Conservation (phyloP, 2,888 invertebrate genomes). For the Lomographa bimaculata region DNA sequence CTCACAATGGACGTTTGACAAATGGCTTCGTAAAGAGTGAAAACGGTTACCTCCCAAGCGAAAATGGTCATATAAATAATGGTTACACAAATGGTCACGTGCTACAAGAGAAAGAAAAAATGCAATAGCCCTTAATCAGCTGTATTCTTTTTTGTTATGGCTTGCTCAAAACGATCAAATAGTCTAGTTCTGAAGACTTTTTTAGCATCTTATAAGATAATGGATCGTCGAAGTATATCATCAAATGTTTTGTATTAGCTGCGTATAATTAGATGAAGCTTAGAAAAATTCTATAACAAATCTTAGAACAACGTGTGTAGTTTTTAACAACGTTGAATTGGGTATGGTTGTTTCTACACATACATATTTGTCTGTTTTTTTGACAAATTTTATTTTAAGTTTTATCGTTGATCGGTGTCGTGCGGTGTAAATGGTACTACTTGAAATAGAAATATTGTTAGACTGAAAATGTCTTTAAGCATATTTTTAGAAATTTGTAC, state of each 20-base stretch:
- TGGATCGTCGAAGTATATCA: too few relatives aligned
- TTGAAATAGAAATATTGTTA: conserved; percentile 2
- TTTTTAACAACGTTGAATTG: too few relatives aligned
- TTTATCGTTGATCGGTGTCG: conserved; percentile 4
- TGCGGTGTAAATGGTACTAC: conserved; percentile 11
- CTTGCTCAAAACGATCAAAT: conserved; percentile 2
- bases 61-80: conserved; percentile 36
- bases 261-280: too few relatives aligned
- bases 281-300: too few relatives aligned
- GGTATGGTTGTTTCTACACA: not conserved
- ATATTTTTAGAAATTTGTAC: conserved; percentile 13
- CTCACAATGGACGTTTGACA: conserved; percentile 35
- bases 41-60: conserved; percentile 26
- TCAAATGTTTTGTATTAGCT: too few relatives aligned
- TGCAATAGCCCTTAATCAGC: conserved; percentile 51
- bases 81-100: conserved; percentile 43
- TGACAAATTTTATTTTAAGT: conserved; percentile 4
- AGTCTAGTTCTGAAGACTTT: too few relatives aligned
- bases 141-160: conserved; percentile 1
- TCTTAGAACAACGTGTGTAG: too few relatives aligned
- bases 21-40: conserved; percentile 37
- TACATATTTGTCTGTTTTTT: conserved; percentile 11
- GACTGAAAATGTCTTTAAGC: conserved; percentile 17
- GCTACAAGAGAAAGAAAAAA: conserved; percentile 60
- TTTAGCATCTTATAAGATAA: too few relatives aligned